Evolutionary conservation across 1,140 invertebrate genomes (phyloP), one percentile per base, ranked within the genome.

Genomic region (Sarcophaga peregrina): DNA sequence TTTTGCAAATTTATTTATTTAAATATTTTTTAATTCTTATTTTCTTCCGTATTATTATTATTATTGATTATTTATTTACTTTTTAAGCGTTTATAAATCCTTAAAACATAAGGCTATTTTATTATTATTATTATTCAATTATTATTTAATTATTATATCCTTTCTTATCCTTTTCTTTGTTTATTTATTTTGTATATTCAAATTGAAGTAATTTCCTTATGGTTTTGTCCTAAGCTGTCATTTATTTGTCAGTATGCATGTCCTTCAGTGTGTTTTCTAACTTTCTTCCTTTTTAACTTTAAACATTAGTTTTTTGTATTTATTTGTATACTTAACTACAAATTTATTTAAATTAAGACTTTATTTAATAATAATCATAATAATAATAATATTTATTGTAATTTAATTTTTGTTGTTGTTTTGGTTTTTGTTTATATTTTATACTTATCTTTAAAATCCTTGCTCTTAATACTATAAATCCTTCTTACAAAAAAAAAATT

Each of bases 21-120:
- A n/a, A n/a, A n/a, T n/a, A n/a, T n/a, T n/a, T n/a, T n/a, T n/a
- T n/a, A n/a, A n/a, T n/a, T n/a, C n/a, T n/a, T n/a, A n/a, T n/a
- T n/a, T n/a, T n/a, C n/a, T n/a, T n/a, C n/a, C n/a, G n/a, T n/a
- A n/a, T n/a, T n/a, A n/a, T n/a, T n/a, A n/a, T n/a, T n/a, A n/a
- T n/a, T n/a, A n/a, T n/a, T n/a, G n/a, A n/a, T n/a, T n/a, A n/a
- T n/a, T n/a, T n/a, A n/a, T n/a, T 78, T 78, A 20, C 75, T 50
- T 78, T 46, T 78, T 50, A 78, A 50, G 47, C 47, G 47, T 78
- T 78, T 78, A 78, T 78, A 78, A 78, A 78, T 78, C 75, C 75
- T 78, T 78, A 78, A 9, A 50, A 78, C 75, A 78, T 78, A 78
- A 78, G 75, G 75, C 75, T 52, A 52, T 20, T 17, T 78, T 46